Base-by-base conservation (phyloP, 2,888 invertebrate species). In the Diadegma fenestrale region DNA sequence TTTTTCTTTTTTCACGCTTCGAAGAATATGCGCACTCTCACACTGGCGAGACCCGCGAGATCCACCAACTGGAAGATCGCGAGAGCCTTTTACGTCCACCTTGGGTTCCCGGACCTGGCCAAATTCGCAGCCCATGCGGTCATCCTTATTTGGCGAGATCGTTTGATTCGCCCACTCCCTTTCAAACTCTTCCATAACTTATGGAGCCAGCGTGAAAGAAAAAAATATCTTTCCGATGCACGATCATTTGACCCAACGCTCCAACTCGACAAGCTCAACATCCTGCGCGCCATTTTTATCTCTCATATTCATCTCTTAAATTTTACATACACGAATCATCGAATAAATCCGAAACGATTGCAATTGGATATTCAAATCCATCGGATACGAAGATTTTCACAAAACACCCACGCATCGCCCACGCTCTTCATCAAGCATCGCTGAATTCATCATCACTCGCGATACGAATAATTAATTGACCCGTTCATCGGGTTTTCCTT, bases 121-220 rank as follows among this genome's bases (percentile, higher is more conserved):
- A 75, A 85, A 85, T 82, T 79, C 37, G 72, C 71, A 22, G 82
- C 82, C 79, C 75, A 79, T 76, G 71, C 78, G 82, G 22, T 82
- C 81, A 72, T 84, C 85, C 82, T 85, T 85, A 82, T 79, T 82
- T 76, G 82, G 79, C 75, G 64, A 85, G 79, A 69, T 82, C 69
- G 64, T 68, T 71, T 72, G 45, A 58, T 72, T 71, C 82, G 69
- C 85, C 75, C 78, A 79, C 82, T 61, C 78, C 69, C n/a, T 66
- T 45, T 22, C 43, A 48, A 68, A 30, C 71, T 22, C n/a, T 51
- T 17, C 8, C 45, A 7, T 22, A 19, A 45, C 1, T 48, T 37
- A 79, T 71, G 54, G 54, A 77, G 54, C 54, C 51, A 45, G 12
- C 45, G 22, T 12, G 43, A 26, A 58, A 19, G 26, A 77, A 77